Base-by-base conservation (phyloP, 2,113 vertebrate species). In the Entomyzon cyanotis region DNA sequence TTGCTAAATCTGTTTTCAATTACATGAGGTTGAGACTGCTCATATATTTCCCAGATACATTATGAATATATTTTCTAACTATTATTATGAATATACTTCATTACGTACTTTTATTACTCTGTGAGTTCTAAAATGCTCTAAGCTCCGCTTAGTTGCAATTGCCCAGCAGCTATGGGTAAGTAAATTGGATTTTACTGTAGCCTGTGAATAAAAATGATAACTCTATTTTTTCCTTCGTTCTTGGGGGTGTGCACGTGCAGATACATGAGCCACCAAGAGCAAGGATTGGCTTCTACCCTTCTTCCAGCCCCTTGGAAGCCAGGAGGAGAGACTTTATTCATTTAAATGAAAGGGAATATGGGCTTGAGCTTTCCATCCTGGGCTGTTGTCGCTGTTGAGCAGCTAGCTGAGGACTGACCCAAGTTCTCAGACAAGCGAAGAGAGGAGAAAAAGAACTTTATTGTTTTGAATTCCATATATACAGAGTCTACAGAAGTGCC, bases 41-140 rank as follows among this genome's bases (percentile, higher is more conserved):
- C 70, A 49, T 94, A 35, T 80, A 74, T 92, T 95, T 93, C 60
- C 75, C 37, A 37, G 75, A n/a, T 90, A 64, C 12, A 94, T 85
- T 95, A 64, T n/a, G 63, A 85, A 49, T 93, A 33, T 62, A 91
- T 93, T 95, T 93, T 75, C 62, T 73, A 37, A 70, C 65, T 85
- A 37, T 60, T 50, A 94, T 90, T 94, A 64, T 17, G 30, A 60
- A 78, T 62, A 68, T 90, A 80, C 69, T 91, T 93, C 59, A 82
- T 90, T 79, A 83, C 50, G 76, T 85, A 75, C 83, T 76, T 88
- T 80, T 83, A 93, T 93, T 88, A 62, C 50, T 64, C 6, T 56
- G 12, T 2, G 21, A 85, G 35, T 33, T 76, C 59, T 63, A 53
- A 93, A 93, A 42, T 8, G 50, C 67, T 75, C 81, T 65, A 50